Base-by-base conservation (phyloP, 2,888 invertebrate species). In the Drosophila borborema region DNA sequence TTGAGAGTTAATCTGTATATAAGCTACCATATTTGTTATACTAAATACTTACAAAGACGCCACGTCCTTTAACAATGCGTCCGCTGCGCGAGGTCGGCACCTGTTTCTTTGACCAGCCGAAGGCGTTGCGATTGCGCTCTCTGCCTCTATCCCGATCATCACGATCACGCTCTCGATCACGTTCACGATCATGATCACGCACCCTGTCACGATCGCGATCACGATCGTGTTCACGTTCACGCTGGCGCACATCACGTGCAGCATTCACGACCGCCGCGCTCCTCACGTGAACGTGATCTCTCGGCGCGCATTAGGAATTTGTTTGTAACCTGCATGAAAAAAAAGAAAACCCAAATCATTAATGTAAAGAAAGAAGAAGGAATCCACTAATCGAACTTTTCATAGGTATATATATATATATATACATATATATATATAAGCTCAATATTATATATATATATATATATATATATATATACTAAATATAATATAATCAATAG, bases 11-110 rank as follows among this genome's bases (percentile, higher is more conserved):
- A 14, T 16, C 2, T 40, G 38, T 16, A 7, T 7, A 16, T 6
- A 49, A 23, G n/a, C 10, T 23, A 16, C 10, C 2, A 6, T 18
- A 14, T 31, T 12, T 31, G 23, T 1, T 0, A 0, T 8, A 3
- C 8, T 31, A 1, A 12, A 41, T 51, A 95, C 97, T 96, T 94
- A 98, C 98, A 93, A 98, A 97, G 72, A 97, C 96, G 6, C 98
- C 98, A 74, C 98, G 94, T 5, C 98, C 98, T 93, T 98, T 98
- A 70, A 98, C 97, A 65, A 96, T 95, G 59, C 98, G 94, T 3
- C 98, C 98, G 89, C 97, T 97, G 80, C 96, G 95, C 5, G 93
- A 93, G 36, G 92, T 91, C 18, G 91, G 89, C 34, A 72, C 69
- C 40, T 81, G 86, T 41, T 91, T 91, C 74, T 93, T 93, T 0